These are phyloP conservation scores for Aurelia aurita DNA, from an alignment of 30 jellyfish, hydroid and myxozoan genomes.

Conservation along the genomic window DNA sequence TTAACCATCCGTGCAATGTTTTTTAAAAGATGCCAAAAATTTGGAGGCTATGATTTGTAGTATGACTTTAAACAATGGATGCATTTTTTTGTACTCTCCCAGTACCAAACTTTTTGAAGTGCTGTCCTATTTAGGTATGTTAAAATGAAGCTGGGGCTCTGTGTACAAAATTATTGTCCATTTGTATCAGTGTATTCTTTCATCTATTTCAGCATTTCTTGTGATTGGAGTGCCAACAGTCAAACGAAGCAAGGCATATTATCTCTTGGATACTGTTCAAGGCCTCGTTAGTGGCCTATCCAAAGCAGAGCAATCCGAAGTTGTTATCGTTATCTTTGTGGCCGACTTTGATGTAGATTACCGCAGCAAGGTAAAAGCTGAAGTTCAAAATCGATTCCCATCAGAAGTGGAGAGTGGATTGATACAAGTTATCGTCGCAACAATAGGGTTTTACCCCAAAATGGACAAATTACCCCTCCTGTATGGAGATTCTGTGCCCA, in stretches of 20 bases:
- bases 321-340: slow-evolving; percentile 74
- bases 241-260: slow-evolving; percentile 76
- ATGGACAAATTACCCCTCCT: slow-evolving; percentile 70
- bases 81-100: too few relatives aligned
- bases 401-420: slow-evolving; percentile 67
- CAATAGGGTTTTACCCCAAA: slow-evolving; percentile 71
- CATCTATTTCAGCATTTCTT: slow-evolving; percentile 53
- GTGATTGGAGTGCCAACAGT: slow-evolving; percentile 94
- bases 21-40: too few relatives aligned
- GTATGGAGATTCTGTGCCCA: slow-evolving; percentile 80
- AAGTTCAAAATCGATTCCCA: slow-evolving; percentile 37
- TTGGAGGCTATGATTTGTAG: too few relatives aligned
- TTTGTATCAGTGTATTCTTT: background rate
- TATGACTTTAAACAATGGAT: too few relatives aligned
- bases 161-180: too few relatives aligned
- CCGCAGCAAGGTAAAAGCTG: slow-evolving; percentile 47
- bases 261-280: slow-evolving; percentile 70
- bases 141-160: too few relatives aligned
- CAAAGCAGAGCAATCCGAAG: slow-evolving; percentile 50
- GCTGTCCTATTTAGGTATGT: too few relatives aligned
- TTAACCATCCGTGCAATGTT: too few relatives aligned
- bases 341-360: slow-evolving; percentile 71
- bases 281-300: slow-evolving; percentile 62
- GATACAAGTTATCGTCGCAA: slow-evolving; percentile 74
- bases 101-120: too few relatives aligned